These are phyloP conservation scores for Dasyornis broadbenti DNA, from an alignment of 2,113 vertebrate species.

Conservation along the genomic window DNA sequence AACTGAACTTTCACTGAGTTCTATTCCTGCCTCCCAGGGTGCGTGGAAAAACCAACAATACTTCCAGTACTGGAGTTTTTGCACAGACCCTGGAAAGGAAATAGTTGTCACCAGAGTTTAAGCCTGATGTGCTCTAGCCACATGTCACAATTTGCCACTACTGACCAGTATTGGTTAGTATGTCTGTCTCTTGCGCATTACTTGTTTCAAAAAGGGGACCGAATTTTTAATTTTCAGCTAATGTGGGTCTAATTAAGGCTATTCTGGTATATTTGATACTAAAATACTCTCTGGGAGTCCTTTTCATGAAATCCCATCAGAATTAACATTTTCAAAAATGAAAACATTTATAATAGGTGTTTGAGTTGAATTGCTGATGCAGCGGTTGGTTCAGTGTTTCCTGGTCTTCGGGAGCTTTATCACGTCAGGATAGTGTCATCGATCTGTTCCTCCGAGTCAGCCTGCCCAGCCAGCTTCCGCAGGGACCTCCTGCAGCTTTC, in stretches of 20 bases:
- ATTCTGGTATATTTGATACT: slow-evolving; percentile 72
- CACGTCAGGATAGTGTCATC: slow-evolving; percentile 97
- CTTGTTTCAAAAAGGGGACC: slow-evolving; percentile 52
- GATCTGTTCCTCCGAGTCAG: slow-evolving; percentile 90
- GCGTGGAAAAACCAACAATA: neutral
- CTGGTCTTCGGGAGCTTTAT: slow-evolving; percentile 38
- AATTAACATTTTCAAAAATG: slow-evolving; percentile 80
- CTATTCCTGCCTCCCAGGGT: neutral
- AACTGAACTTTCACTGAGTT: neutral
- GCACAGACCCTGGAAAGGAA: slow-evolving; percentile 3
- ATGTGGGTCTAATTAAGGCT: slow-evolving; percentile 76
- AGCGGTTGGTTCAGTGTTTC: neutral
- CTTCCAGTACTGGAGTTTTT: neutral
- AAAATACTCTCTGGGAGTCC: slow-evolving; percentile 76
- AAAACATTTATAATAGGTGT: slow-evolving; percentile 70
- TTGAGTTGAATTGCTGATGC: slow-evolving; percentile 51
- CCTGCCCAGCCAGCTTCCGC: slow-evolving; percentile 86
- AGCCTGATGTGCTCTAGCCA: neutral
- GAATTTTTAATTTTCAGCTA: slow-evolving; percentile 62
- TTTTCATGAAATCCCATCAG: slow-evolving; percentile 63
- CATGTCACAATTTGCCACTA: neutral
- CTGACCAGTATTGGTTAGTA: neutral
- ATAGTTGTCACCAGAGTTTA: slow-evolving; percentile 1
- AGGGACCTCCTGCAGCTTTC: slow-evolving; percentile 91
- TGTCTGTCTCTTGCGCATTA: neutral